These are phyloP conservation scores for Rhyacophila evoluta DNA, from an alignment of 2,888 invertebrate genomes.

Conservation along the genomic window DNA sequence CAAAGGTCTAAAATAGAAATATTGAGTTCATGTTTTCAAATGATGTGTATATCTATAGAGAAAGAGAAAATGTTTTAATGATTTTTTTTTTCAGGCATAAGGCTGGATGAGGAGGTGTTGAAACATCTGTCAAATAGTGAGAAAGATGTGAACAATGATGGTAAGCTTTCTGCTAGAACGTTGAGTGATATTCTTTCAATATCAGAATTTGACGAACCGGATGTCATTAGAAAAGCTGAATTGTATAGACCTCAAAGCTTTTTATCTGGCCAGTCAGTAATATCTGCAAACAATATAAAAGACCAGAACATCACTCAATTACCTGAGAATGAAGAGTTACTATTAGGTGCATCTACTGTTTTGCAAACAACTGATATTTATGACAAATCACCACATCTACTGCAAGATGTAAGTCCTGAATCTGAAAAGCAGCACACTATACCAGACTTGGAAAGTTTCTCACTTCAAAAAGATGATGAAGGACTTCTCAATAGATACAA, in stretches of 20 bases:
- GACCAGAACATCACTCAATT: slow-evolving; percentile 42
- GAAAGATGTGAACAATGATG: slow-evolving; percentile 64
- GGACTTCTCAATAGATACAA: slow-evolving; percentile 60
- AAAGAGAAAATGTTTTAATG: too few species aligned
- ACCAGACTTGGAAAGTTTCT: slow-evolving; percentile 30
- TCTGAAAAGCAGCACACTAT: slow-evolving; percentile 33
- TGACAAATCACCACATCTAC: slow-evolving; percentile 25
- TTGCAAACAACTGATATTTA: not conserved
- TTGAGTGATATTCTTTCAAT: slow-evolving; percentile 80
- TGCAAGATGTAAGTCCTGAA: slow-evolving; percentile 32
- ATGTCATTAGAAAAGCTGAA: slow-evolving; percentile 70
- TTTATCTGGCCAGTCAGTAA: slow-evolving; percentile 44
- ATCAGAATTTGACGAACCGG: slow-evolving; percentile 78
- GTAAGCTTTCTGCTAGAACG: slow-evolving; percentile 76
- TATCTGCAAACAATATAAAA: slow-evolving; percentile 42
- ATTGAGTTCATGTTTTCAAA: too few species aligned
- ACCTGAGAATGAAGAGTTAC: slow-evolving; percentile 33
- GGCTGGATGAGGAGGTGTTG: slow-evolving; percentile 71
- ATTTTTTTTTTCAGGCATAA: slow-evolving; percentile 68
- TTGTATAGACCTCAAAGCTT: slow-evolving; percentile 60
- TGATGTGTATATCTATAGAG: too few species aligned
- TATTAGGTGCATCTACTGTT: slow-evolving; percentile 26
- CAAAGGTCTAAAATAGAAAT: too few species aligned
- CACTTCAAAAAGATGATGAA: not conserved
- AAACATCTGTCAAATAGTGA: slow-evolving; percentile 62